These are phyloP conservation scores for Ricordea florida DNA, from an alignment of 92 coral and sea anemone species.

Conservation along the genomic window DNA sequence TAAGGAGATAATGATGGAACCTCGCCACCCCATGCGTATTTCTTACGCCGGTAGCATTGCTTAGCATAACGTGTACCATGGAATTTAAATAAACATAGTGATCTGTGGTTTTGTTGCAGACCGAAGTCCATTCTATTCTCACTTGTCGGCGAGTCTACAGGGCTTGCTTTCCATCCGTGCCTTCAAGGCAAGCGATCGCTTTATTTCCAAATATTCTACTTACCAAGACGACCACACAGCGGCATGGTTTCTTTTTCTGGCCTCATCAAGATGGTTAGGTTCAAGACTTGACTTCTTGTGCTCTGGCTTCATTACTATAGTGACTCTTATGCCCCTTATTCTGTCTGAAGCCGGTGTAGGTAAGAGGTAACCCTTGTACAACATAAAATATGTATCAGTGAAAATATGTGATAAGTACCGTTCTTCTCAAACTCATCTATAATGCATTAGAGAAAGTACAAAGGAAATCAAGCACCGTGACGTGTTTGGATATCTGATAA, in stretches of 20 bases:
- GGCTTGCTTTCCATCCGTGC: constrained; percentile 90
- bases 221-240: constrained; percentile 76
- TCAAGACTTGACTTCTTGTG: constrained; percentile 72
- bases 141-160: constrained; percentile 85
- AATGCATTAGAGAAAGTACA: too few species aligned
- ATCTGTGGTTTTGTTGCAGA: constrained; percentile 53
- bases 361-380: too few species aligned
- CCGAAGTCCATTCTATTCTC: constrained; percentile 97
- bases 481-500: too few species aligned
- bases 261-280: constrained; percentile 78
- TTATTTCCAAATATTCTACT: constrained; percentile 46
- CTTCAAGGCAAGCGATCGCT: constrained; percentile 65
- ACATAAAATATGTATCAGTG: too few species aligned
- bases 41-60: too few species aligned
- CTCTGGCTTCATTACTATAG: constrained; percentile 51
- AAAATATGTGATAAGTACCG: too few species aligned
- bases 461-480: too few species aligned
- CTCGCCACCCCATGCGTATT: too few species aligned
- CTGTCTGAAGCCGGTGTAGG: constrained; percentile 74
- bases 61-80: too few species aligned
- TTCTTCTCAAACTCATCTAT: too few species aligned
- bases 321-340: constrained; percentile 57
- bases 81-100: too few species aligned
- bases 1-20: too few species aligned
- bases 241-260: constrained; percentile 59